A percentile compares a stretch with the other conserved stretches of the same genome.
These are phyloP conservation scores for Gymnarchus niloticus DNA, from an alignment of 2,113 vertebrate genomes.

Conservation along the genomic window DNA sequence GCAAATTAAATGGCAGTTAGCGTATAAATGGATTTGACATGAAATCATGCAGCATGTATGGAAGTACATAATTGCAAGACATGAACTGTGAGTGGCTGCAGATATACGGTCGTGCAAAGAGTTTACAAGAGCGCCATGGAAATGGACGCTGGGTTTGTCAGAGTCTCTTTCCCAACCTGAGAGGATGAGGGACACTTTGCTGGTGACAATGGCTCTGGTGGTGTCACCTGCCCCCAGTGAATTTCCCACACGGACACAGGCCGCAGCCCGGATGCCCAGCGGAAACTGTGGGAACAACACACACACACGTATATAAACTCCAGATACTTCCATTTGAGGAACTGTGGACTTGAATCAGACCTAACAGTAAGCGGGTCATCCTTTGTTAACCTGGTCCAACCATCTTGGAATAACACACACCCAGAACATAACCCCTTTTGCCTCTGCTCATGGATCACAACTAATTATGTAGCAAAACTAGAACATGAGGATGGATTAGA, in stretches of 20 bases:
- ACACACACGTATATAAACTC: neutral
- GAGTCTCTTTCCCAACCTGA: slow-evolving; percentile 52
- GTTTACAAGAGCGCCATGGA: neutral
- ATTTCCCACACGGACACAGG: slow-evolving; percentile 73
- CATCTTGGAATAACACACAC: no score
- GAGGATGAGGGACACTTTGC: slow-evolving; percentile 62
- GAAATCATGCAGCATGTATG: neutral
- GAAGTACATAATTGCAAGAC: neutral
- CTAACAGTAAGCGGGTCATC: neutral
- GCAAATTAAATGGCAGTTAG: neutral
- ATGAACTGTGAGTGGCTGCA: neutral
- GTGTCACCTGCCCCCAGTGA: slow-evolving; percentile 73
- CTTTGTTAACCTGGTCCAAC: neutral
- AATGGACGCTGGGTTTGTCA: no score
- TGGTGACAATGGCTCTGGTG: slow-evolving; percentile 62
- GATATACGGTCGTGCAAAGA: no score
- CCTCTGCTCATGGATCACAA: neutral
- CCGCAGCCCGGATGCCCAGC: slow-evolving; percentile 69
- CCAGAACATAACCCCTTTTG: neutral
- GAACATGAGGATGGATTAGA: neutral
- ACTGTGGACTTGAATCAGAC: neutral
- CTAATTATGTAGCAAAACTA: neutral
- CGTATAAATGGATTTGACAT: neutral
- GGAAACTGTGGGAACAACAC: slow-evolving; percentile 63
- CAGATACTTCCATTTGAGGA: neutral